Percentiles rank a stretch among this genome's conserved stretches.
Conservation (phyloP, 2,888 invertebrate genomes). For the Cristatella mucedo region DNA sequence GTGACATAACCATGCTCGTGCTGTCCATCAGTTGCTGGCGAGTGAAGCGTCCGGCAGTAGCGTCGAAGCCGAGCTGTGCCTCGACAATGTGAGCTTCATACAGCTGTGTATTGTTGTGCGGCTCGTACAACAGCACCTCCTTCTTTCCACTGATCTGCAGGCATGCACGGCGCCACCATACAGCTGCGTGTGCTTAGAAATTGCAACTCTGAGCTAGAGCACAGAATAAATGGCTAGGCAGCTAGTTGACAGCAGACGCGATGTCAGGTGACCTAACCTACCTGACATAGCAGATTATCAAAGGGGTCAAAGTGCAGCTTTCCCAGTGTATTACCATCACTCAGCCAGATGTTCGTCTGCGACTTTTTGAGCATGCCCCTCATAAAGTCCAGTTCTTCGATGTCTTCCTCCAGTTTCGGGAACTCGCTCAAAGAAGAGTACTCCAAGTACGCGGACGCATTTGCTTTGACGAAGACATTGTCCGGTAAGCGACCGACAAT, state of each 20-base stretch:
- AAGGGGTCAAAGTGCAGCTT: slow-evolving; percentile 35
- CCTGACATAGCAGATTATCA: slow-evolving; percentile 35
- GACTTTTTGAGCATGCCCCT: slow-evolving; percentile 16
- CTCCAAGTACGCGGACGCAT: slow-evolving; percentile 32
- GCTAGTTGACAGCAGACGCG: neutral
- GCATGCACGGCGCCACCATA: too few species aligned
- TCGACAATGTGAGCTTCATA: slow-evolving; percentile 35
- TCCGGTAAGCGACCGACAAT: slow-evolving; percentile 19
- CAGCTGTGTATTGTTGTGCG: slow-evolving; percentile 23
- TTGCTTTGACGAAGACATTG: slow-evolving; percentile 13
- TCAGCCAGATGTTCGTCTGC: slow-evolving; percentile 33
- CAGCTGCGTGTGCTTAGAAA: too few species aligned
- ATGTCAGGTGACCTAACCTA: slow-evolving; percentile 13
- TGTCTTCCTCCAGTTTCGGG: slow-evolving; percentile 22
- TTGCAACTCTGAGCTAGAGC: too few species aligned
- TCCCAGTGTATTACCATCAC: slow-evolving; percentile 36
- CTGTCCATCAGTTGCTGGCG: slow-evolving; percentile 23
- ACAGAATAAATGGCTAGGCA: too few species aligned
- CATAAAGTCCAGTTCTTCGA: slow-evolving; percentile 24
- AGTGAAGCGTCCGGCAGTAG: slow-evolving; percentile 16
- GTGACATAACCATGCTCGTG: slow-evolving; percentile 35
- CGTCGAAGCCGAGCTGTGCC: slow-evolving; percentile 21
- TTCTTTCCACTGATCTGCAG: slow-evolving; percentile 31
- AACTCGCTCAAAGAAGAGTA: slow-evolving; percentile 30
- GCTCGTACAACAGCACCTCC: slow-evolving; percentile 29